Evolutionary conservation across 2,113 vertebrate genomes (phyloP).

Genomic region (Tichodroma muraria): DNA sequence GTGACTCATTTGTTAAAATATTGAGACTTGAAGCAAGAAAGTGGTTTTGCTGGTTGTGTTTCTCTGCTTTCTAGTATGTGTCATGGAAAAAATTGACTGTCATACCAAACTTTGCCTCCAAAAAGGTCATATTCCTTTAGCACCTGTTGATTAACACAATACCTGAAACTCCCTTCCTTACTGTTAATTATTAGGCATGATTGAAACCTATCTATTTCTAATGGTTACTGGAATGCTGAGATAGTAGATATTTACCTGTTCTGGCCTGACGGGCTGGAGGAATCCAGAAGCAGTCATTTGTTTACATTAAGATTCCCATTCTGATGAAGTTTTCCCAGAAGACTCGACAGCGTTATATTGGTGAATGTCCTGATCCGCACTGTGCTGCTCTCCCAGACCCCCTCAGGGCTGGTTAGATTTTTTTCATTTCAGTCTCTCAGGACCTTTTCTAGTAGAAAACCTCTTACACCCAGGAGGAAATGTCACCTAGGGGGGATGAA

Average conservation of each 20-base stretch:
- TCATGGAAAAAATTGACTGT: conserved; percentile 12
- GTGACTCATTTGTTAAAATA: conserved; percentile 21
- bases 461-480: not conserved
- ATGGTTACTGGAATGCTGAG: conserved; percentile 17
- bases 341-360: not conserved
- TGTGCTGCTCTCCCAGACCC: not conserved
- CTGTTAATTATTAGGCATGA: conserved; percentile 30
- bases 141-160: conserved; percentile 29
- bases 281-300: not conserved
- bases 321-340: not conserved
- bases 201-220: conserved; percentile 36
- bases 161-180: not conserved
- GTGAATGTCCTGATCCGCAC: not conserved
- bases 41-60: not conserved
- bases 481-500: not conserved
- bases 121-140: not conserved
- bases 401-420: not conserved
- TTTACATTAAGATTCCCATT: not conserved
- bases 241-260: conserved; percentile 31
- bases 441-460: not conserved
- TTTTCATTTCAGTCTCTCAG: not conserved
- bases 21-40: not conserved
- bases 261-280: not conserved
- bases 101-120: not conserved
- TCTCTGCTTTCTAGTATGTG: conserved; percentile 4